phyloP scores from a whole-genome alignment of 2,113 vertebrate genomes.

The Nibea coibor region DNA sequence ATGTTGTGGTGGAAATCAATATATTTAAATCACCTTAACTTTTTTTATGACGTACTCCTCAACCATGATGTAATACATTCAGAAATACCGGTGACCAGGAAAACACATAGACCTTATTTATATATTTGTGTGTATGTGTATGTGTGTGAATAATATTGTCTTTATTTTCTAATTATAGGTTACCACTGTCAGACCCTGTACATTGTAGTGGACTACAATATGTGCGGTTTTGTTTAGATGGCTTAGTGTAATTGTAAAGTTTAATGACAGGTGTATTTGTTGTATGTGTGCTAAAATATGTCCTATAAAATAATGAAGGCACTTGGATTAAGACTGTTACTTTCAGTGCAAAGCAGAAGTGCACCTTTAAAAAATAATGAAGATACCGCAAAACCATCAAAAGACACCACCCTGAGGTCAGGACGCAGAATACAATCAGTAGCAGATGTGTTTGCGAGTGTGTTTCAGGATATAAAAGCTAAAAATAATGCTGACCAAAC shows the following conservation, averaged over 20 bases:
- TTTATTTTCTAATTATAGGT: background rate
- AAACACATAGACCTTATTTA: background rate
- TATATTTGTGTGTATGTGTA: background rate
- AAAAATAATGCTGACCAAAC: constrained; percentile 50
- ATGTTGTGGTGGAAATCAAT: background rate
- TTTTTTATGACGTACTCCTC: background rate
- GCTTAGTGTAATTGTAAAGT: background rate
- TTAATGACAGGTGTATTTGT: background rate
- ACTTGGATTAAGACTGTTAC: background rate
- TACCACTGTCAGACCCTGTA: background rate
- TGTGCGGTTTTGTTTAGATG: background rate
- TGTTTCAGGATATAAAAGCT: constrained; percentile 34
- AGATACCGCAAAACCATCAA: constrained; percentile 30
- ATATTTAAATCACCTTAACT: background rate
- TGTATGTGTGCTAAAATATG: background rate
- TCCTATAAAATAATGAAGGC: background rate
- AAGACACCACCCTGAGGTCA: constrained; percentile 19
- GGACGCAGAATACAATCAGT: constrained; percentile 20
- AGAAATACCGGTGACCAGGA: background rate
- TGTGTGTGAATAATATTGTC: background rate
- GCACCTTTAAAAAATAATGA: background rate
- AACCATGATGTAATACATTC: background rate
- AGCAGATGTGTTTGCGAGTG: constrained; percentile 44
- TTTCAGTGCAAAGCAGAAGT: background rate
- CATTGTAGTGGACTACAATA: background rate